A percentile compares a stretch with the other conserved stretches of the same genome.
Evolutionary conservation across 2,113 vertebrate species (phyloP).

Genomic region (Dendrocopos noguchii): DNA sequence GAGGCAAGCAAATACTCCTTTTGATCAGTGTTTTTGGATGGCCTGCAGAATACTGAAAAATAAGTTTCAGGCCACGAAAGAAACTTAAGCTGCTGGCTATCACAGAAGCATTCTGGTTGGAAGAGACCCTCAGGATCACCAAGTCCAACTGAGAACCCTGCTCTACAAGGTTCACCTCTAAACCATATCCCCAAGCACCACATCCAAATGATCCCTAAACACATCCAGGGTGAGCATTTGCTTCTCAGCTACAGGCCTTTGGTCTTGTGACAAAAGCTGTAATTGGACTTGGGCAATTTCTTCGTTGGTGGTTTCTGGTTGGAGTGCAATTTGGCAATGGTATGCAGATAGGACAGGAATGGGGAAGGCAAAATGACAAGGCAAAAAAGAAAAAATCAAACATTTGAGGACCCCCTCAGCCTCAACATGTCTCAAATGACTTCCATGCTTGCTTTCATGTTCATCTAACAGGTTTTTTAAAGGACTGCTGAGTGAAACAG

Average conservation of each 20-base stretch:
- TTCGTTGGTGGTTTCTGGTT: not conserved
- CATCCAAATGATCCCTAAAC: too few species aligned
- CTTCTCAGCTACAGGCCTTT: not conserved
- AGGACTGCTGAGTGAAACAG: not conserved
- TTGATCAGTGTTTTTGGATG: not conserved
- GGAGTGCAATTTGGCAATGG: not conserved
- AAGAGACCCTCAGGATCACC: too few species aligned
- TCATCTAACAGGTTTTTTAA: not conserved
- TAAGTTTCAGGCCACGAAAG: not conserved
- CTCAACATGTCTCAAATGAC: not conserved
- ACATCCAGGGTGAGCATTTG: not conserved
- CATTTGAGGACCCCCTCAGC: not conserved
- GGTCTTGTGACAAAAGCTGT: not conserved
- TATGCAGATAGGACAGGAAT: conserved; percentile 3
- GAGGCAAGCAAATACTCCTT: not conserved
- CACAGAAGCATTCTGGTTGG: too few species aligned
- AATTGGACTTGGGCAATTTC: not conserved
- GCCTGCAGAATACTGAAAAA: not conserved
- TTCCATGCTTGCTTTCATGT: not conserved
- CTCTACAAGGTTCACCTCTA: too few species aligned
- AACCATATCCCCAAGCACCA: too few species aligned
- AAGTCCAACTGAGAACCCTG: too few species aligned
- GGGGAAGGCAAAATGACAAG: not conserved
- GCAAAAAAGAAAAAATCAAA: not conserved
- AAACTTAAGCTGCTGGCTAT: not conserved